Evolutionary conservation across 2,888 invertebrate species (phyloP).

Genomic region (Rhingia rostrata): DNA sequence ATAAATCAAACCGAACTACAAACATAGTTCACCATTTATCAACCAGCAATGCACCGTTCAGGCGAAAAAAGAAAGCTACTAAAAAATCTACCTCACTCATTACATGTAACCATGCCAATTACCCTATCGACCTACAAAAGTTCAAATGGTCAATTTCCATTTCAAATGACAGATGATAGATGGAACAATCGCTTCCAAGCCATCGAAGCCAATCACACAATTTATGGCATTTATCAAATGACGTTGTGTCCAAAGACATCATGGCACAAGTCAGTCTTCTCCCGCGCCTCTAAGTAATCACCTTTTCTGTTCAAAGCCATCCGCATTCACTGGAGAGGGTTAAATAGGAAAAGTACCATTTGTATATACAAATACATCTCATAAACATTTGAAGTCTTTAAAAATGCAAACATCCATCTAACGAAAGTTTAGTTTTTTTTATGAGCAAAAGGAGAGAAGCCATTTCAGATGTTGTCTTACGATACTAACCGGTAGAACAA

Average conservation of each 20-base stretch:
- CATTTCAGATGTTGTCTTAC: slow-evolving; percentile 38
- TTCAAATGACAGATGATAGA: slow-evolving; percentile 61
- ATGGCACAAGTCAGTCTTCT: slow-evolving; percentile 20
- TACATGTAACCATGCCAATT: slow-evolving; percentile 55
- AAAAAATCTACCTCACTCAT: slow-evolving; percentile 15
- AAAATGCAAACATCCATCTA: slow-evolving; percentile 25
- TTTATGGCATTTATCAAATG: slow-evolving; percentile 65
- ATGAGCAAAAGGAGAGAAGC: slow-evolving; percentile 46
- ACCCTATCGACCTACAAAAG: slow-evolving; percentile 69
- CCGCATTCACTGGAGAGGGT: slow-evolving; percentile 26
- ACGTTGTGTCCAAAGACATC: slow-evolving; percentile 13
- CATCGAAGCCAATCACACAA: slow-evolving; percentile 59
- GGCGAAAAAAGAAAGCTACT: slow-evolving; percentile 9
- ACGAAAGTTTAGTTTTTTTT: slow-evolving; percentile 26
- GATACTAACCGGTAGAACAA: slow-evolving; percentile 17
- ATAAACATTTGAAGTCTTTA: slow-evolving; percentile 58
- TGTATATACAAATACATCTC: slow-evolving; percentile 19
- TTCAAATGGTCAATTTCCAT: slow-evolving; percentile 52
- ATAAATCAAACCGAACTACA: not conserved
- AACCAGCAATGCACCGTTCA: not conserved
- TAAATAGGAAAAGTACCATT: slow-evolving; percentile 34
- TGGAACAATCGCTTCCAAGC: slow-evolving; percentile 41
- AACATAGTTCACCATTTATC: slow-evolving; percentile 4
- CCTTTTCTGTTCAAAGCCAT: slow-evolving; percentile 42
- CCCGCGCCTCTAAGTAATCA: slow-evolving; percentile 26